Evolutionary conservation across 1,140 invertebrate genomes (phyloP), one percentile per base, ranked within the genome.

Genomic region (Musca vetustissima): DNA sequence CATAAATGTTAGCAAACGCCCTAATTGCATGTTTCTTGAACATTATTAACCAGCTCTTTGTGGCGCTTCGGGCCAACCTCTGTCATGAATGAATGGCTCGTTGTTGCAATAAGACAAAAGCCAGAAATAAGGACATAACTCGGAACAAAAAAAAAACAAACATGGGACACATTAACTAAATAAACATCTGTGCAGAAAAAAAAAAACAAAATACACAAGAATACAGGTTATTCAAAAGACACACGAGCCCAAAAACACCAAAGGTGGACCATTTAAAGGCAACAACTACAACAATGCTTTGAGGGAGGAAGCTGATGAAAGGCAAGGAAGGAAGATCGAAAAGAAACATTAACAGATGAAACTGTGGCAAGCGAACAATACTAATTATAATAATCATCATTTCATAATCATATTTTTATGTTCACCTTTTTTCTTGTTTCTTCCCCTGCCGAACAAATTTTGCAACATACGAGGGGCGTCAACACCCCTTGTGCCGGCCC

Each of bases 331-430:
- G n/a, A n/a, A n/a, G n/a, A n/a, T n/a, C n/a, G n/a, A 68, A 59
- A 47, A 67, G 57, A 21, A 67, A 21, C 17, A 66, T 6, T 24
- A 14, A 49, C 48, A 66, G 48, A 21, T 55, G 19, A 55, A 68
- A 68, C 50, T 47, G 52, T 75, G 74, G 79, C 79, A 77, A 72
- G 73, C 72, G 64, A 68, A 73, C 66, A 69, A 69, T 57, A 69
- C 24, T 50, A 66, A 66, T 66, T 50, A 68, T 53, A 79, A 79
- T 79, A 74, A 79, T 77, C 77, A 79, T 79, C 74, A 79, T 79
- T 79, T 77, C 74, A 77, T 79, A 79, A 79, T 67, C 66, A 67
- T 67, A 61, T 25, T 61, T 61, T 17, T 19, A n/a, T 61, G 52
- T 49, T 52, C 17, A 49, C 53, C 25, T 55, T 52, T 66, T 67